These are phyloP conservation scores for Cryptus armator DNA, from an alignment of 2,888 invertebrate species.

Conservation along the genomic window DNA sequence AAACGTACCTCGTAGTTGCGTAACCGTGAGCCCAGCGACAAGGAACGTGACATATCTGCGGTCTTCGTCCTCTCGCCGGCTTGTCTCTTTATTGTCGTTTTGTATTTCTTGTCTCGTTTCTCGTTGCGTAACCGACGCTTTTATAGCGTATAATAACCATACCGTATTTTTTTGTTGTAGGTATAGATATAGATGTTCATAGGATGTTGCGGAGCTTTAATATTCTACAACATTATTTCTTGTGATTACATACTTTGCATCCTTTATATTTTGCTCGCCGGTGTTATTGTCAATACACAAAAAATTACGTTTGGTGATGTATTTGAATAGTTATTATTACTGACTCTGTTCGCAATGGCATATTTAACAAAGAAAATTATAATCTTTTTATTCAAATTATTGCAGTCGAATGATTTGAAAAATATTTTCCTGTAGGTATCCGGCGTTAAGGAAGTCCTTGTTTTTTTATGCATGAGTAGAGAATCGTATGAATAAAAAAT, in stretches of 20 bases:
- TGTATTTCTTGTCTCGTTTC: slow-evolving; percentile 23
- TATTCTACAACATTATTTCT: not conserved
- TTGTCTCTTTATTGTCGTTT: slow-evolving; percentile 21
- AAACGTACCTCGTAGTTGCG: slow-evolving; percentile 8
- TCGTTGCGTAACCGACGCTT: slow-evolving; percentile 35
- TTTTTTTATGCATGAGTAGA: too few species aligned
- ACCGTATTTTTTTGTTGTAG: not conserved
- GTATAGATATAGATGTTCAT: not conserved
- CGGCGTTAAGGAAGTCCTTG: too few species aligned
- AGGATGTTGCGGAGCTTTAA: slow-evolving; percentile 1
- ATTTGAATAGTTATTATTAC: not conserved
- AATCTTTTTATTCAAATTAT: not conserved
- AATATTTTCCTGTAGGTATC: too few species aligned
- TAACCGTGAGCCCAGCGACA: slow-evolving; percentile 18
- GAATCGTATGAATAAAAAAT: too few species aligned
- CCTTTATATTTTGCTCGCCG: not conserved
- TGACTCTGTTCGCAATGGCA: not conserved
- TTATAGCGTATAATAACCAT: slow-evolving; percentile 34
- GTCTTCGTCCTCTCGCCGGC: slow-evolving; percentile 23
- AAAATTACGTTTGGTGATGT: not conserved
- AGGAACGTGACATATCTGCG: slow-evolving; percentile 47
- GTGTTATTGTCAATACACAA: not conserved
- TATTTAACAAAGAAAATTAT: not conserved
- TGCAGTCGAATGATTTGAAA: too few species aligned
- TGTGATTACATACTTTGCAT: not conserved